Evolutionary conservation across 2,888 invertebrate genomes (phyloP), one percentile per base, ranked within the genome.

Genomic region (Papilio protenor): DNA sequence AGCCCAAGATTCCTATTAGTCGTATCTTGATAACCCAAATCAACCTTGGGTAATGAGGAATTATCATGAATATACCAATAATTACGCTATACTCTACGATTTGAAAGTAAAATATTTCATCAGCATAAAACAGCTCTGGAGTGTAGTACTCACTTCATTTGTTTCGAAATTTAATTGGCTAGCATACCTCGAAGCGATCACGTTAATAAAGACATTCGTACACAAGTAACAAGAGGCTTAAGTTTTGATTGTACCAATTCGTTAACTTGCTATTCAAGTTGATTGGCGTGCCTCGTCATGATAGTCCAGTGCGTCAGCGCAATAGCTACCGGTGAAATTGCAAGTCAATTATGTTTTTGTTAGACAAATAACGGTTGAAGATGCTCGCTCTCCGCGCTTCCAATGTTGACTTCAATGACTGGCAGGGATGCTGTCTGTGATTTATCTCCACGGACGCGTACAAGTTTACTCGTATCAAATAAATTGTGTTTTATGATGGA

Each of bases 321-420:
- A 59, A 64, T 71, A 49, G 77, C 78, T 78, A 78, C 78, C 72
- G 78, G 71, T 55, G 75, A 72, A 78, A 78, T 78, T 75, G 78
- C 78, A 75, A 78, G 61, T 78, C 78, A 78, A 78, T 78, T 78
- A 75, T 66, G 75, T 75, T 75, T 78, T 78, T 78, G 78, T 75
- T 78, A 71, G 71, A 78, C 72, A 75, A 78, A 75, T 78, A 78
- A 78, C 78, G 78, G 78, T 78, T 52, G 55, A 72, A 77, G 74
- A 75, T 78, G 75, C 52, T 73, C 66, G 71, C 49, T 33, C 75
- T 61, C 75, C 33, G 27, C 72, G 70, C 70, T 70, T 77, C 77
- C 18, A 78, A 75, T 85, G 83, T 84, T 83, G 82, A 83, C 83
- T 81, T 83, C 83, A 81, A 83, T 86, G 85, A 84, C 84, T 84